Percentiles rank a stretch among this genome's conserved stretches.
These are phyloP conservation scores for Alligator mississippiensis DNA, from an alignment of 2,113 vertebrate species.

Conservation along the genomic window DNA sequence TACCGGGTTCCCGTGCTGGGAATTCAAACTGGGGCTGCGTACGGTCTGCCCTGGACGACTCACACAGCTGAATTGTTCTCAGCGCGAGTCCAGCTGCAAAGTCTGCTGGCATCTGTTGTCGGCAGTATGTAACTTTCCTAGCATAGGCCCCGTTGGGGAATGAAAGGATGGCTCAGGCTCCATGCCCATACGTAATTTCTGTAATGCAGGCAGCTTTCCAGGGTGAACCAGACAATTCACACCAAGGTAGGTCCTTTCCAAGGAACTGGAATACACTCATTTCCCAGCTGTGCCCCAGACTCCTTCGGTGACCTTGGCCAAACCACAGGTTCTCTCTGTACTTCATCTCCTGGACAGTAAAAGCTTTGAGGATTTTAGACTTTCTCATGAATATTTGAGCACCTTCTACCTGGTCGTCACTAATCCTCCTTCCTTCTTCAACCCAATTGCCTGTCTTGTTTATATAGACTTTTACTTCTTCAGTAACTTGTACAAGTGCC, in stretches of 20 bases:
- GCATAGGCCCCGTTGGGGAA: neutral
- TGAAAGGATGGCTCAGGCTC: neutral
- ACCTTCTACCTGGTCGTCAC: too few relatives aligned
- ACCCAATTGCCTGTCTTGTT: neutral
- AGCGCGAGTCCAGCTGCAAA: neutral
- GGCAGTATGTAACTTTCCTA: neutral
- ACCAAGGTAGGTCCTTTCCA: neutral
- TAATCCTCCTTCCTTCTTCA: accelerated
- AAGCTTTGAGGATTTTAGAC: neutral
- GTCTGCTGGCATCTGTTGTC: accelerated
- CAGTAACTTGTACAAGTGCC: too few relatives aligned
- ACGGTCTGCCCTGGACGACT: neutral
- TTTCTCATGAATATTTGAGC: neutral
- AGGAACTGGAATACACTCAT: neutral
- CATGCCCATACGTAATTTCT: neutral
- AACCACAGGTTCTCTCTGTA: neutral
- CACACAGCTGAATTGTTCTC: neutral
- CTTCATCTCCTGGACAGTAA: neutral
- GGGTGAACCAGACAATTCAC: neutral
- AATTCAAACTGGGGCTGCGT: neutral
- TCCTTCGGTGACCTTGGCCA: neutral
- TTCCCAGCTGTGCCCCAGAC: neutral
- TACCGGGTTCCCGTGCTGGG: neutral
- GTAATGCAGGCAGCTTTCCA: neutral
- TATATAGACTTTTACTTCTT: neutral